Conservation (phyloP, 2,888 invertebrate genomes). For the Alviniconcha strummeri region DNA sequence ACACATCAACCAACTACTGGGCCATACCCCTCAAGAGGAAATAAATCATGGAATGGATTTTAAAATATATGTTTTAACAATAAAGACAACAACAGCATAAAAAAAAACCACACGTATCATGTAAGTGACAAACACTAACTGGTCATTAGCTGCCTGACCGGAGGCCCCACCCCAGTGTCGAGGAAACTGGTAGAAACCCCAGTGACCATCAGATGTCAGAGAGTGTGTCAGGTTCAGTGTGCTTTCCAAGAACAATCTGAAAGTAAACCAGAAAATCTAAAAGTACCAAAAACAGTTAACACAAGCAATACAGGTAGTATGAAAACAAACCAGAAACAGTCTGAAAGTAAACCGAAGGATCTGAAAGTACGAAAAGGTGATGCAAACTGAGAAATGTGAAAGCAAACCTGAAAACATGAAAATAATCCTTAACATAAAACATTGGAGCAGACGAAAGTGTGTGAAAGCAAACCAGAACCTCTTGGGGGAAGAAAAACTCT, state of each 20-base stretch:
- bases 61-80: neutral
- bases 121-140: constrained; percentile 42
- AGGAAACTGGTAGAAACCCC: constrained; percentile 91
- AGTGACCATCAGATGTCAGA: constrained; percentile 81
- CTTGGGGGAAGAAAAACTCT: too few species aligned
- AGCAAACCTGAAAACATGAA: too few species aligned
- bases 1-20: neutral
- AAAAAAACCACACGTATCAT: neutral
- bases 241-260: constrained; percentile 78
- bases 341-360: neutral
- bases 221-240: constrained; percentile 80
- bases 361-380: neutral
- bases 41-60: neutral
- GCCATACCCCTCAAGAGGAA: neutral
- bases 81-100: neutral
- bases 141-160: constrained; percentile 72
- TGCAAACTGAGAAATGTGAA: too few species aligned
- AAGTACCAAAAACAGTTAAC: neutral
- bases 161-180: constrained; percentile 81
- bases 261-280: constrained; percentile 65
- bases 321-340: neutral
- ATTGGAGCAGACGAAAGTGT: too few species aligned
- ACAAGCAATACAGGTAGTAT: neutral
- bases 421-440: too few species aligned
- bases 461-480: too few species aligned